phyloP scores from a whole-genome alignment of 2,888 invertebrate species.

The Caenorhabditis panamensis region DNA sequence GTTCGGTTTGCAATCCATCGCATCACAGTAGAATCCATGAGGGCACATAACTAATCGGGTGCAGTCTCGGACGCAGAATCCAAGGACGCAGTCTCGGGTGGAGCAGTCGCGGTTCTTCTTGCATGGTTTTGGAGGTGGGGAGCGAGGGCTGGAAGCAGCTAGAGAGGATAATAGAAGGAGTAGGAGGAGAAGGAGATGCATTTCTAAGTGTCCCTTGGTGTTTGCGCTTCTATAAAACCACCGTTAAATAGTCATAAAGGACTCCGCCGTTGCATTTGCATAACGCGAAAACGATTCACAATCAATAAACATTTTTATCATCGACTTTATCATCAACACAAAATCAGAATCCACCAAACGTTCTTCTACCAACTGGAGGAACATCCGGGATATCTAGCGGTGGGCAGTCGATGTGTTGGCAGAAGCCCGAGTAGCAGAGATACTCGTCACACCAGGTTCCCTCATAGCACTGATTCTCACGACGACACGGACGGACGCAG shows the following conservation, averaged over 20 bases:
- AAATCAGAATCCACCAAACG: no score
- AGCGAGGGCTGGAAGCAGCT: no score
- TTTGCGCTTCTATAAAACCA: no score
- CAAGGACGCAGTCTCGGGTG: not conserved
- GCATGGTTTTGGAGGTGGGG: not conserved
- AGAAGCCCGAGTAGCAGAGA: not conserved
- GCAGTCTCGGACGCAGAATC: not conserved
- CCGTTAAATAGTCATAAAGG: no score
- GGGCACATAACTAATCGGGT: not conserved
- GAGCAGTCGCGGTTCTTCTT: not conserved
- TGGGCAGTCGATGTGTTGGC: not conserved
- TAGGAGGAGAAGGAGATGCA: no score
- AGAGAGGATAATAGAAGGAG: no score
- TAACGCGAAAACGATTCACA: no score
- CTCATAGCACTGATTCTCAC: not conserved
- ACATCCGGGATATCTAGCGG: not conserved
- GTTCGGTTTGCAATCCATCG: not conserved
- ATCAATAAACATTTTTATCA: no score
- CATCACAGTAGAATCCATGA: not conserved
- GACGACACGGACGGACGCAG: not conserved
- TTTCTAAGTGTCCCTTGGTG: no score
- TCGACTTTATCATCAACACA: no score
- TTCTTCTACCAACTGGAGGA: not conserved
- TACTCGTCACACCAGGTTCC: conserved; percentile 2
- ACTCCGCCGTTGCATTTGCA: no score